These are phyloP conservation scores for Coreius guichenoti DNA, from an alignment of 2,797 vertebrate species.

Conservation along the genomic window DNA sequence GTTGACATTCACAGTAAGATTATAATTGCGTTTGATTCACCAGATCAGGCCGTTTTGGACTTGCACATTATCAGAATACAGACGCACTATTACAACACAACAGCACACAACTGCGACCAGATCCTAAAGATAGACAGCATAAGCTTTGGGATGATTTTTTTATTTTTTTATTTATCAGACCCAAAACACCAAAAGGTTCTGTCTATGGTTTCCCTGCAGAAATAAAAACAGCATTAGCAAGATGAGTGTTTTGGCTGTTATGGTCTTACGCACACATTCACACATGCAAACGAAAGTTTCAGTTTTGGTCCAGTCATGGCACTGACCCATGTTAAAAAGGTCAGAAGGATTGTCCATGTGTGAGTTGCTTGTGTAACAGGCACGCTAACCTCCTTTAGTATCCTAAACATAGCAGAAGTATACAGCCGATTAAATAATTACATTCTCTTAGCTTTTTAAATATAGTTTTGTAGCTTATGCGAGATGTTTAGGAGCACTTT, in stretches of 20 bases:
- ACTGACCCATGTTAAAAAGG: background rate
- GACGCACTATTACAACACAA: slow-evolving; percentile 22
- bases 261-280: slow-evolving; percentile 37
- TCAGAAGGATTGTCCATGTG: slow-evolving; percentile 40
- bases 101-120: background rate
- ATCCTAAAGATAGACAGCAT: slow-evolving; percentile 12
- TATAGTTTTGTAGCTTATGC: slow-evolving; percentile 18
- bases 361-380: slow-evolving; percentile 27
- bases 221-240: slow-evolving; percentile 23
- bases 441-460: slow-evolving; percentile 31
- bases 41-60: slow-evolving; percentile 58
- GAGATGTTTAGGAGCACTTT: background rate
- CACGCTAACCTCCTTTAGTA: background rate
- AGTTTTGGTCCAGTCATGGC: slow-evolving; percentile 40
- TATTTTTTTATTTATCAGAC: background rate
- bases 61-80: slow-evolving; percentile 53
- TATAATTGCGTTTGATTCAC: slow-evolving; percentile 60
- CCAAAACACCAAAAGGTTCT: slow-evolving; percentile 1
- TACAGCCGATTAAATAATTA: slow-evolving; percentile 8
- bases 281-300: slow-evolving; percentile 33
- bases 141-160: slow-evolving; percentile 15
- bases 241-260: slow-evolving; percentile 14
- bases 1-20: slow-evolving; percentile 70
- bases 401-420: slow-evolving; percentile 1
- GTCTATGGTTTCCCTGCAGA: slow-evolving; percentile 24